Conservation (phyloP, 2,113 vertebrate genomes). For the Brachyistius frenatus region DNA sequence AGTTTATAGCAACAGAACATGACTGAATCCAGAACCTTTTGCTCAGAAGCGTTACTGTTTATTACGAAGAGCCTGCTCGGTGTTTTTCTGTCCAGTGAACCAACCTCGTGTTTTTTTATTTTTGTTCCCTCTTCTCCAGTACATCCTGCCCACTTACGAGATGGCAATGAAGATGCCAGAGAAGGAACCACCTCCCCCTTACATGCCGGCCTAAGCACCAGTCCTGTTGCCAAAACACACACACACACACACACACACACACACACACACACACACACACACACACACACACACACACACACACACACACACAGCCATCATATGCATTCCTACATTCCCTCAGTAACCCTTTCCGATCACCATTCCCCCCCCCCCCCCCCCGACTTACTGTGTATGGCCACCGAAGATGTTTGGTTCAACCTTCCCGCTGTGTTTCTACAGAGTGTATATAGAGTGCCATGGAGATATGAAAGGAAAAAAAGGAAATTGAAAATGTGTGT, state of each 20-base stretch:
- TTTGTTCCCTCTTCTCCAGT: conserved; percentile 80
- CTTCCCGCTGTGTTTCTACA: conserved; percentile 40
- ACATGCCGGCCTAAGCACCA: conserved; percentile 85
- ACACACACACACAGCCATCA: conserved; percentile 38
- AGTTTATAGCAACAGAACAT: no score
- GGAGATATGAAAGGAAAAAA: conserved; percentile 32
- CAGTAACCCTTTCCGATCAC: conserved; percentile 41
- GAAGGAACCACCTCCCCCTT: conserved; percentile 92
- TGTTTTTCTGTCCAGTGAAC: not conserved
- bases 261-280: conserved; percentile 22
- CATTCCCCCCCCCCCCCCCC: conserved; percentile 7
- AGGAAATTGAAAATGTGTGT: conserved; percentile 39
- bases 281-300: conserved; percentile 18
- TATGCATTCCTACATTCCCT: conserved; percentile 70
- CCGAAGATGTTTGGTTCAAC: conserved; percentile 41
- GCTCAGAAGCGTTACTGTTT: not conserved
- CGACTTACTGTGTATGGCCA: conserved; percentile 52
- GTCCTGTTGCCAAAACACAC: conserved; percentile 61
- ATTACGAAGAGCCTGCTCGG: no score
- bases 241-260: conserved; percentile 15
- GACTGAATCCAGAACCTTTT: no score
- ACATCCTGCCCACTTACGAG: conserved; percentile 96
- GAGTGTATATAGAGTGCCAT: conserved; percentile 35
- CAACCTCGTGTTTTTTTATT: not conserved
- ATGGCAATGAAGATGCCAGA: conserved; percentile 99